phyloP scores from a whole-genome alignment of 2,888 invertebrate species.

The Mayetiola destructor region DNA sequence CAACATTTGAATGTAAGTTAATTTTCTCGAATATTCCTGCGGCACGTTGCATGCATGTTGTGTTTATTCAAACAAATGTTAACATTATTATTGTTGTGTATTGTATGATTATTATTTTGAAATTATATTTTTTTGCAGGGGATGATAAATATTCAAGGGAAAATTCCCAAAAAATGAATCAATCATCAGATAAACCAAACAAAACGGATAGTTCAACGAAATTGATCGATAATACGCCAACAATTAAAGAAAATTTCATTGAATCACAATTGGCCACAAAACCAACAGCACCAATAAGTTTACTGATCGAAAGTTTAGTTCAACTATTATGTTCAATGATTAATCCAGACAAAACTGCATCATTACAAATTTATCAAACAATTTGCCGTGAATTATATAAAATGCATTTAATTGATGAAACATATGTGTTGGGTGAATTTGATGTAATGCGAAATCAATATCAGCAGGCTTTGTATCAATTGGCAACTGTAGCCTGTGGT shows the following conservation, averaged over 20 bases:
- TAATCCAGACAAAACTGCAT: constrained; percentile 44
- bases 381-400: constrained; percentile 52
- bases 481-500: constrained; percentile 44
- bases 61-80: neutral
- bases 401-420: constrained; percentile 55
- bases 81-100: neutral
- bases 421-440: constrained; percentile 53
- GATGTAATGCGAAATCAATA: constrained; percentile 52
- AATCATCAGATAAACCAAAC: neutral
- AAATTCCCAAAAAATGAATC: neutral
- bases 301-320: constrained; percentile 54
- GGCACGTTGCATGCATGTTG: neutral
- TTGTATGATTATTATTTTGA: neutral
- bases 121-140: neutral
- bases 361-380: constrained; percentile 46
- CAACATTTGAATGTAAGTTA: constrained; percentile 1
- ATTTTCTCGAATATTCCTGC: constrained; percentile 3
- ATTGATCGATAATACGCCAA: neutral
- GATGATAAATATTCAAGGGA: neutral
- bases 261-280: constrained; percentile 22
- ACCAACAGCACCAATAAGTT: constrained; percentile 45
- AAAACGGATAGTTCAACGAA: constrained; percentile 5
- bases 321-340: constrained; percentile 51
- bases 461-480: constrained; percentile 48
- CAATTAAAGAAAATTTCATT: constrained; percentile 14